These are phyloP conservation scores for Melitaea athalia DNA, from an alignment of 2,888 invertebrate species.

Conservation along the genomic window DNA sequence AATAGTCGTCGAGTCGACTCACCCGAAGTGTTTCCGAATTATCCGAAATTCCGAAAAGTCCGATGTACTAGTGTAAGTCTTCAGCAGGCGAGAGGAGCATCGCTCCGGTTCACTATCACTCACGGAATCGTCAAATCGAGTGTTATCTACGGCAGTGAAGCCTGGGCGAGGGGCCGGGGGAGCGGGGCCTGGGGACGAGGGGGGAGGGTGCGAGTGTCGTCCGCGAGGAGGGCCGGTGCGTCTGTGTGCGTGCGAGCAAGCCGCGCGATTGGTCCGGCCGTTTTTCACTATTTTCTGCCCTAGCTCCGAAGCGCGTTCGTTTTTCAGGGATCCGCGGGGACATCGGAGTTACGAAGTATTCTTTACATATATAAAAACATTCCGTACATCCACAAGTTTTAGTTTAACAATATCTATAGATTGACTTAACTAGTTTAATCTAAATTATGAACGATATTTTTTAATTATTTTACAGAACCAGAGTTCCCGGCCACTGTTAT, in stretches of 20 bases:
- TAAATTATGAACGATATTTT: too few species aligned
- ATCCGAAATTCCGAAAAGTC: conserved; percentile 17
- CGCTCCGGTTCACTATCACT: conserved; percentile 47
- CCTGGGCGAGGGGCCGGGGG: conserved; percentile 31
- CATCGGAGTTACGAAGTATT: too few species aligned
- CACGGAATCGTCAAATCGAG: conserved; percentile 45
- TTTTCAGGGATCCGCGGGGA: conserved; percentile 33
- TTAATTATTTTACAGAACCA: too few species aligned
- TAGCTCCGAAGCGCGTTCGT: conserved; percentile 25
- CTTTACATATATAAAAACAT: too few species aligned
- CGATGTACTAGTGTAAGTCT: conserved; percentile 21
- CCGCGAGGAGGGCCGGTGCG: conserved; percentile 24
- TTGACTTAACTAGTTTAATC: too few species aligned
- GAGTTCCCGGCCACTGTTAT: neutral
- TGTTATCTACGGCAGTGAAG: conserved; percentile 40
- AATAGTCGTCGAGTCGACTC: conserved; percentile 13
- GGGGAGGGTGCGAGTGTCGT: conserved; percentile 35
- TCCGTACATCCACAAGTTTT: neutral
- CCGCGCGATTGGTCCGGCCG: conserved; percentile 41
- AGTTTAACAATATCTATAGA: too few species aligned
- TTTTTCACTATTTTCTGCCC: conserved; percentile 45
- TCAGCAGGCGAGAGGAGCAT: conserved; percentile 38
- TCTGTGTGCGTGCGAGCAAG: conserved; percentile 39
- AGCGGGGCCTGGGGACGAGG: conserved; percentile 35
- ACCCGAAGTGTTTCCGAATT: conserved; percentile 32